Base-by-base conservation (phyloP, 2,113 vertebrate species). In the Sinocyclocheilus anshuiensis region DNA sequence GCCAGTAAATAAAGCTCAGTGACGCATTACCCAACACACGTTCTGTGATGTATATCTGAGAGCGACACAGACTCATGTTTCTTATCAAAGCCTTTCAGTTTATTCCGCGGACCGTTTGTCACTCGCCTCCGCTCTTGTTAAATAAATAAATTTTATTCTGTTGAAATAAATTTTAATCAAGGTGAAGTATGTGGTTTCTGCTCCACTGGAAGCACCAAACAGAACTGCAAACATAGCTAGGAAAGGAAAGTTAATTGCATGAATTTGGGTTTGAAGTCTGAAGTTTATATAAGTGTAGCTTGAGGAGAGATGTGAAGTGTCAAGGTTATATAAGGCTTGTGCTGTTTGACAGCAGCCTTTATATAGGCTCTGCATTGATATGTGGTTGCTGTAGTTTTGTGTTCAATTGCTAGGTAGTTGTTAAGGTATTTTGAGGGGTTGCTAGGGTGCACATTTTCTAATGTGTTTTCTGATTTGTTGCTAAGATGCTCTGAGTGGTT, bases 51-150 rank as follows among this genome's bases (percentile, higher is more conserved):
- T 59, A 75, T 79, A 33, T 85, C 42, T n/a, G 71, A 74, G 65
- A 24, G 26, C 7, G n/a, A 74, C 10, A 22, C 29, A n/a, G 69
- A 33, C 67, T 39, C 0, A 6, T 18, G 65, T 69, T 69, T 69
- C 65, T 69, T 69, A 69, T 69, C 65, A 69, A 33, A 69, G 65
- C 78, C 50, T 63, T 81, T 36, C 72, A 24, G 72, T 76, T 75
- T 76, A 76, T 26, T 50, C 72, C n/a, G 12, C 2, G 6, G 9
- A 77, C 33, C 77, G 81, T 81, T 77, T 91, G 89, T 89, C 89
- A 80, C 84, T 36, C 79, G 20, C 57, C 85, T 53, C 10, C 84
- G 57, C 86, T 86, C 75, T 50, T 76, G 74, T 48, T 24, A 26
- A 48, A 50, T 24, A 26, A 24, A 50, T 76, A 9, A 0, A 76